Base-by-base conservation (phyloP, 30 jellyfish, hydroid and myxozoan genomes). In the Mastigias papua region DNA sequence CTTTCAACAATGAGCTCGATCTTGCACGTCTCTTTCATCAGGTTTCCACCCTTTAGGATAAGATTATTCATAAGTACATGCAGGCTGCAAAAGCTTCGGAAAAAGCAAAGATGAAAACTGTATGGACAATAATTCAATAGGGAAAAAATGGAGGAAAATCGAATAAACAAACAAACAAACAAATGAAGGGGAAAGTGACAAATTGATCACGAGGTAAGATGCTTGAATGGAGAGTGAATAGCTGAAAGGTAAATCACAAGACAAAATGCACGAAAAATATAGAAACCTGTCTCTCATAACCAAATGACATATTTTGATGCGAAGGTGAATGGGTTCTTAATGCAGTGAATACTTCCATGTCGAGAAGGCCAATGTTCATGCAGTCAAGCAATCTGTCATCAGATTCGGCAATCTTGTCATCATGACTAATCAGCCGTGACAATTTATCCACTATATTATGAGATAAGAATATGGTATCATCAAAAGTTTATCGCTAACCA, bases 301-400 rank as follows among this genome's bases (percentile, higher is more conserved):
- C 96, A 79, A 78, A 88, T 30, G 96, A 88, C 91, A 79, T 69
- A 34, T 80, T 78, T 34, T 57, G 70, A 33, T 81, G 86, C 63
- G 25, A 34, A 0, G 89, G 69, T 20, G 28, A 84, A 16, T 64
- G 87, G 16, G 89, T 82, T 50, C 93, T 74, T 76, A 75, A 33
- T 31, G 99, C 99, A 35, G 97, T 91, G 92, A 84, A 96, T 29
- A 96, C 91, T 80, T 86, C 93, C 99, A 96, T 96, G 34, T 96
- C 98, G 33, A 87, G 71, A 61, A 96, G 96, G 23, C 92, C 90
- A 35, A 96, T 84, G 71, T 84, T 91, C 83, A 96, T 91, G 84
- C 97, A 90, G 70, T 96, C 99, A 32, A 96, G 90, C 74, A 96
- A 66, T 3, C 99, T 86, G 50, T 80, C 98, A 3, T 90, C 81